Base-by-base conservation (phyloP, 2,113 vertebrate genomes). In the Carassius auratus region DNA sequence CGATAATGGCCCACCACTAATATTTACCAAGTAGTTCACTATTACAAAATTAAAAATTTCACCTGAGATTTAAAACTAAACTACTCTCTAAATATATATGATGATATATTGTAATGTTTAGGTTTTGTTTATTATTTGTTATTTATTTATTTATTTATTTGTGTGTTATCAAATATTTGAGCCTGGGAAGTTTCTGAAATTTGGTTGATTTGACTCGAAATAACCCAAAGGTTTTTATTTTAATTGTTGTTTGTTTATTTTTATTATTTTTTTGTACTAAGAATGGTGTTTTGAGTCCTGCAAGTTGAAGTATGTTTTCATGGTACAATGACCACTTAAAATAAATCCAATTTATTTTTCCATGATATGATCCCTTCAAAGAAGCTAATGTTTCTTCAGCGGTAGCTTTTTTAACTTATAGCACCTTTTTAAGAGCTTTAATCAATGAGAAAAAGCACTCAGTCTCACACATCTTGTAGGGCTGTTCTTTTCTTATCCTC, bases 391-490 rank as follows among this genome's bases (percentile, higher is more conserved):
- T 23, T 19, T 76, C 26, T 57, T 55, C 4, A 21, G 9, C 9
- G 9, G 76, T 36, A 78, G 26, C 30, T 45, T 36, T 79, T 19
- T 45, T 36, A 1, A 59, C 36, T 80, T 80, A 4, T 17, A 23
- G 12, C 5, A 45, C 8, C 8, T 80, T 64, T 3, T 4, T n/a
- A 64, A 64, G 8, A 59, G 52, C 50, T 42, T 36, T 26, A 64
- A 55, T 1, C 8, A 73, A 45, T 55, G 19, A 52, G 33, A 76
- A 80, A 50, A 30, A 85, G 8, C 38, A 21, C 30, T 45, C 66
- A 84, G 75, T 76, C 90, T 90, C 88, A 90, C 90, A 86, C 87
- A 91, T 89, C 88, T 88, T 50, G 86, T 64, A 68, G 75, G 38
- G 4, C 75, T 77, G 36, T 81, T 75, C 26, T 52, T 61, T 30